Evolutionary conservation across 2,113 vertebrate species (phyloP).

Genomic region (Myrmecophaga tridactyla): DNA sequence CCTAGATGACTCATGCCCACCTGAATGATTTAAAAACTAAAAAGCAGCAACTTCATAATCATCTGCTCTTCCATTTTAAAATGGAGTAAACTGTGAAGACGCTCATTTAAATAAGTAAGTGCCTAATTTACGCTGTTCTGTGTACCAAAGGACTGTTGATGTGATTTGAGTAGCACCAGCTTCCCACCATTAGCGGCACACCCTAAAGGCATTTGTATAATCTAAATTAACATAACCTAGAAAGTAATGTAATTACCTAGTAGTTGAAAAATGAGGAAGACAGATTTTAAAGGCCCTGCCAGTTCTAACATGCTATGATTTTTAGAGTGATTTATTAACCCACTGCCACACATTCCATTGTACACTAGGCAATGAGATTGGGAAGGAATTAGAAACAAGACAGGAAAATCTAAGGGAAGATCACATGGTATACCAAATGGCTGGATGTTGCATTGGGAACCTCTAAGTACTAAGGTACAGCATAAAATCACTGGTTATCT

Average conservation of each 20-base stretch:
- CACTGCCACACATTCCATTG: background rate
- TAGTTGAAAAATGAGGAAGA: background rate
- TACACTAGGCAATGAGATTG: background rate
- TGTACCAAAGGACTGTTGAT: background rate
- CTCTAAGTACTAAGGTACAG: background rate
- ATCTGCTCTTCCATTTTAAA: background rate
- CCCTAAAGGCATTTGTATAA: background rate
- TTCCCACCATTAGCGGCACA: background rate
- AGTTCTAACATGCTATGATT: background rate
- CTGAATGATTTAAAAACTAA: background rate
- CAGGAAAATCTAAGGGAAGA: background rate
- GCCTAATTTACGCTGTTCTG: background rate
- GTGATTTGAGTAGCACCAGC: background rate
- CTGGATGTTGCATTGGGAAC: background rate
- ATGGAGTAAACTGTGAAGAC: background rate
- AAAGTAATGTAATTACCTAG: background rate
- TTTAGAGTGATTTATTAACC: background rate
- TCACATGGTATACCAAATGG: background rate
- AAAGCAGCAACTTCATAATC: background rate
- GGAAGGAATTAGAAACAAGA: background rate
- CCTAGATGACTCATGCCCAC: background rate
- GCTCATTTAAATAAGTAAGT: background rate
- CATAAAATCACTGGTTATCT: background rate
- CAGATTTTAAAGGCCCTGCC: background rate
- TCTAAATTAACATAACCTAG: background rate